Evolutionary conservation across 2,797 vertebrate genomes (phyloP).

Genomic region (Salarias fasciatus): DNA sequence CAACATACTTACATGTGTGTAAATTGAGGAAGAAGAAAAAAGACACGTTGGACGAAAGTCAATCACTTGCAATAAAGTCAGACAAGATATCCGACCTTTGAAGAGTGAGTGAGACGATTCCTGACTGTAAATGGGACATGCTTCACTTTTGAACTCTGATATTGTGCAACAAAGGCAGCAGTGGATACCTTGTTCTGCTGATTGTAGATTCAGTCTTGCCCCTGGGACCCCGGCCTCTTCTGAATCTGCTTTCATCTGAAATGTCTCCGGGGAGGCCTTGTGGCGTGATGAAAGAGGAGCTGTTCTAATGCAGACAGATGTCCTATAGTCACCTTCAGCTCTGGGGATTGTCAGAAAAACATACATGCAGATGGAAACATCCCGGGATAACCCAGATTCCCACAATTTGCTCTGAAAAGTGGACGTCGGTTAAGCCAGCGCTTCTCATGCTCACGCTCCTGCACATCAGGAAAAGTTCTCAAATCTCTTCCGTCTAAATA

Average conservation of each 20-base stretch:
- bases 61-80: constrained; percentile 31
- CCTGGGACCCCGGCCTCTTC: constrained; percentile 57
- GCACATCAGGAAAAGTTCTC: background rate
- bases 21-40: constrained; percentile 4
- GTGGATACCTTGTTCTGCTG: constrained; percentile 57
- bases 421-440: constrained; percentile 14
- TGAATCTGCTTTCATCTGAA: constrained; percentile 54
- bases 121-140: constrained; percentile 58
- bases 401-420: constrained; percentile 42
- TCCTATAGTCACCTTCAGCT: constrained; percentile 55
- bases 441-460: constrained; percentile 4
- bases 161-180: constrained; percentile 36
- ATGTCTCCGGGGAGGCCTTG: constrained; percentile 56
- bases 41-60: constrained; percentile 27
- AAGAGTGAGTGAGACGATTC: constrained; percentile 41
- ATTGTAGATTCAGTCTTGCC: constrained; percentile 68
- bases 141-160: constrained; percentile 69
- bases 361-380: constrained; percentile 53
- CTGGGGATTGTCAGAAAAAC: constrained; percentile 61
- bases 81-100: constrained; percentile 35
- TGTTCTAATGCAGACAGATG: constrained; percentile 69
- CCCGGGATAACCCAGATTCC: constrained; percentile 28
- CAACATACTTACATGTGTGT: background rate
- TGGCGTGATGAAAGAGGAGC: constrained; percentile 69
- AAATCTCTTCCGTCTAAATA: background rate